Conservation (phyloP, 2,113 vertebrate species). For the Crotalus helleri region DNA sequence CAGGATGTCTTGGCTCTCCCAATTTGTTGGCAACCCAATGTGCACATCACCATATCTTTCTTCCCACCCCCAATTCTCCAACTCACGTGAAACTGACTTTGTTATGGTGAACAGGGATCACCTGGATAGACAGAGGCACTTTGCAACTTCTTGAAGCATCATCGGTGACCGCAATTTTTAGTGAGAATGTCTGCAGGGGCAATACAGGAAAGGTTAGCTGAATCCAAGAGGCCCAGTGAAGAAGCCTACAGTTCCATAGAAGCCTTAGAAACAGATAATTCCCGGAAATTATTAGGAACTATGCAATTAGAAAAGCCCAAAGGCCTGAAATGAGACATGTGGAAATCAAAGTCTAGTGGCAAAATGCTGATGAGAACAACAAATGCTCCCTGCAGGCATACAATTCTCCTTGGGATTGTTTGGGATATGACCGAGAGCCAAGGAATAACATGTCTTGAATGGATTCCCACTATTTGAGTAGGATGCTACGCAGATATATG, state of each 20-base stretch:
- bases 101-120: constrained; percentile 51
- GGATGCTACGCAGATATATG: not conserved
- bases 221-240: not conserved
- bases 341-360: not conserved
- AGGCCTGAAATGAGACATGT: not conserved
- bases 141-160: constrained; percentile 53
- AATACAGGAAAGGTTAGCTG: not conserved
- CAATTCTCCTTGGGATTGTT: not conserved
- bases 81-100: constrained; percentile 70
- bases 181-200: constrained; percentile 51
- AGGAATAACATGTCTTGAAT: not conserved
- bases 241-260: not conserved
- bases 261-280: not conserved
- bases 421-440: not conserved
- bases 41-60: not conserved
- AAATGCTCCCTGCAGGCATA: not conserved
- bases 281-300: not conserved
- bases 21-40: not conserved
- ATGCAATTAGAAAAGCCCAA: not conserved
- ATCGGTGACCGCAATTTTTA: constrained; percentile 62
- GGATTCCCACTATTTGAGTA: not conserved
- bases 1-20: not conserved
- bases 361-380: not conserved
- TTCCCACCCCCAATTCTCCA: rapidly evolving
- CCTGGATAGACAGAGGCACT: constrained; percentile 57